A percentile compares a stretch with the other conserved stretches of the same genome.
Conservation (phyloP, 2,797 vertebrate genomes). For the Stomatorhinus walkeri region DNA sequence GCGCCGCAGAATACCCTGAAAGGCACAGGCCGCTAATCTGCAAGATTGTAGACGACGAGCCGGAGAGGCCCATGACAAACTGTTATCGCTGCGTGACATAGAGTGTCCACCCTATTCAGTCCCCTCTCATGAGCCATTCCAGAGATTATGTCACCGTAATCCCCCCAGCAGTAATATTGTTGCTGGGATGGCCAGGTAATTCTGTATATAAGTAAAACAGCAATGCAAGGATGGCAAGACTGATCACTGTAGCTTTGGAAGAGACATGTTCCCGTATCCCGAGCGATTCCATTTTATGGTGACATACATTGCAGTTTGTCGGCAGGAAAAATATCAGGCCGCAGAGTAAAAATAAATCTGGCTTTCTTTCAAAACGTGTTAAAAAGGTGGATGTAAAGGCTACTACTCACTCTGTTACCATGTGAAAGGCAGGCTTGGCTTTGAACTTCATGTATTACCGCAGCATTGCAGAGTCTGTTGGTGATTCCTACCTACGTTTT, state of each 20-base stretch:
- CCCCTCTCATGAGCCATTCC: constrained; percentile 64
- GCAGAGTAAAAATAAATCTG: constrained; percentile 6
- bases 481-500: neutral
- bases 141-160: constrained; percentile 80
- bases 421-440: neutral
- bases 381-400: constrained; percentile 7
- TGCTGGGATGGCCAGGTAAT: constrained; percentile 69
- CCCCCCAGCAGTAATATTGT: constrained; percentile 66
- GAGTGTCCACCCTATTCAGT: constrained; percentile 74
- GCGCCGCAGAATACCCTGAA: constrained; percentile 71
- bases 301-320: constrained; percentile 30
- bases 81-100: constrained; percentile 72
- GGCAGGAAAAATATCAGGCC: constrained; percentile 6
- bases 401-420: neutral
- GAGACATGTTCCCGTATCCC: constrained; percentile 56
- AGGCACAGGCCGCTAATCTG: constrained; percentile 72
- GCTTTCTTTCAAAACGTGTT: constrained; percentile 13
- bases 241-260: constrained; percentile 22
- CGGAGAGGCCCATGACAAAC: constrained; percentile 69
- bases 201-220: constrained; percentile 61
- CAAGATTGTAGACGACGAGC: constrained; percentile 62
- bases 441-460: neutral
- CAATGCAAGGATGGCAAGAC: constrained; percentile 50
- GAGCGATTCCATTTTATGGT: constrained; percentile 60
- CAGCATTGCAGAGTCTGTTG: neutral